Evolutionary conservation across 2,888 invertebrate species (phyloP), one percentile per base, ranked within the genome.

Genomic region (Cerastoderma edule): DNA sequence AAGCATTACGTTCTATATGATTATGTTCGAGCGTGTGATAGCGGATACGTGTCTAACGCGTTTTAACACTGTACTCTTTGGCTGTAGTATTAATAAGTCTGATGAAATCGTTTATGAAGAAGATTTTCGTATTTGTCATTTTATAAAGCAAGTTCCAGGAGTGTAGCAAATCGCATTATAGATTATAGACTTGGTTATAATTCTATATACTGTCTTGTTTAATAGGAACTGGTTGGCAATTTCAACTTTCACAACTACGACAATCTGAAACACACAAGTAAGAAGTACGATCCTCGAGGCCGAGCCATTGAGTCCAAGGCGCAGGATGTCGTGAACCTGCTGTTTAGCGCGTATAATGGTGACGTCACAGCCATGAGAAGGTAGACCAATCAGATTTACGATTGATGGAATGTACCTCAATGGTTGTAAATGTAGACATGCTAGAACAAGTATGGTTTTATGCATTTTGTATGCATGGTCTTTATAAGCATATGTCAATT

Each of bases 231-330:
- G 79, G 97, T 99, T 0, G 94, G 95, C 75, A 95, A 95, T 72
- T 99, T 98, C 93, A 99, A 99, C 92, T 99, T 99, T 94, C 98
- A 98, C 94, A 97, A 98, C 91, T 99, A 98, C 91, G 99, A 99
- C 92, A 98, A 98, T 93, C 94, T 99, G 83, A 96, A 96, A 35
- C 87, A 98, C 91, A 96, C 97, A 4, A 95, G 96, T 22, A 96
- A 97, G 92, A 99, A 99, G 93, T 96, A 96, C 89, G 98, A 99
- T 92, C 99, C 99, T 0, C 95, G 98, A 67, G 95, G 96, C 72
- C 96, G 97, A 93, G 96, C 96, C 89, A 97, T 96, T 90, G 98
- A 98, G 93, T 96, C 97, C 0, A 97, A 96, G 89, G 98, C 98
- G 0, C 95, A 97, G 39, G 96, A 96, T 84, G 97, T 99, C 86